Evolutionary conservation across 2,797 vertebrate species (phyloP).

Genomic region (Lutjanus argentimaculatus): DNA sequence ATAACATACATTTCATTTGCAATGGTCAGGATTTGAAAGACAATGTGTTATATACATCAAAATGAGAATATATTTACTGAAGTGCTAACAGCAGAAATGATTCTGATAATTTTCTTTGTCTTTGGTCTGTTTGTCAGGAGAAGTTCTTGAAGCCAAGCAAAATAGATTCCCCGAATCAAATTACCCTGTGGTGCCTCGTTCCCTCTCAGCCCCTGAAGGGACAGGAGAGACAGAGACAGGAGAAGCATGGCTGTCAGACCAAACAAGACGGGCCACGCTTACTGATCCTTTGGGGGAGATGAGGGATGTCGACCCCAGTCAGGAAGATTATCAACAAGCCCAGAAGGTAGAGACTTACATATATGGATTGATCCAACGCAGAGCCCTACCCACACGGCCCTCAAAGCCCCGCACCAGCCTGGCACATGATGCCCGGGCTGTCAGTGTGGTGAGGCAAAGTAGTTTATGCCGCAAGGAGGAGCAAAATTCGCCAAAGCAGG

Average conservation of each 20-base stretch:
- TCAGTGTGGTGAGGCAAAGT: slow-evolving; percentile 80
- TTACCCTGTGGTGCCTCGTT: slow-evolving; percentile 70
- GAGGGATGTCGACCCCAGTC: slow-evolving; percentile 44
- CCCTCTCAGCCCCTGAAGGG: slow-evolving; percentile 77
- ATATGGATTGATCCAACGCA: slow-evolving; percentile 87
- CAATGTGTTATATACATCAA: background rate
- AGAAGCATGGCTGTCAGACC: slow-evolving; percentile 63
- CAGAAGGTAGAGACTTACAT: slow-evolving; percentile 88
- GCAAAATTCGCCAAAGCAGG: slow-evolving; percentile 65
- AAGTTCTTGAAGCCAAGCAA: slow-evolving; percentile 38
- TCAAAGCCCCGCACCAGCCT: slow-evolving; percentile 88
- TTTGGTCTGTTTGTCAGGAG: slow-evolving; percentile 72
- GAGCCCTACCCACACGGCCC: slow-evolving; percentile 78
- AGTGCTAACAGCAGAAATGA: background rate
- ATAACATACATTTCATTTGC: background rate
- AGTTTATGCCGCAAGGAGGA: slow-evolving; percentile 84
- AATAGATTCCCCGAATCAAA: slow-evolving; percentile 56
- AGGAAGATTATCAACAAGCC: slow-evolving; percentile 71
- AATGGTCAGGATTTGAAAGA: background rate
- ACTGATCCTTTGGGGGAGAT: slow-evolving; percentile 33
- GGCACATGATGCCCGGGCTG: slow-evolving; percentile 74
- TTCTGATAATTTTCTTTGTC: slow-evolving; percentile 10
- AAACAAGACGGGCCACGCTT: slow-evolving; percentile 3
- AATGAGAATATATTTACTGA: background rate
- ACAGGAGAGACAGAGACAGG: slow-evolving; percentile 41